These are phyloP conservation scores for Agrochola circellaris DNA, from an alignment of 2,888 invertebrate species.

Conservation along the genomic window DNA sequence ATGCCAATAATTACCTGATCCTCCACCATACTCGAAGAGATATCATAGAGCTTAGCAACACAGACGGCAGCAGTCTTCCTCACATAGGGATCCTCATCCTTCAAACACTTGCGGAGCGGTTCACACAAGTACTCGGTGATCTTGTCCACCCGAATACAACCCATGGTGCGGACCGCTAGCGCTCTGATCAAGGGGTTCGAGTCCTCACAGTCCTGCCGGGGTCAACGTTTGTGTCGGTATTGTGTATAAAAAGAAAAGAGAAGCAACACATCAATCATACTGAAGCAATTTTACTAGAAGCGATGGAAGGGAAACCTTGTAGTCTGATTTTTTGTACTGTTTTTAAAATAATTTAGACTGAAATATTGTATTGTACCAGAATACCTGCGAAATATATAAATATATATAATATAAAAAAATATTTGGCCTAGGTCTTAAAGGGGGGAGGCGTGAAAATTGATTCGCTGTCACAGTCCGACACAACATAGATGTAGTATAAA, in stretches of 20 bases:
- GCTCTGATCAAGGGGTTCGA: slow-evolving; percentile 99
- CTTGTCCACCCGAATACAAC: slow-evolving; percentile 99
- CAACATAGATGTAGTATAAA: too few species aligned
- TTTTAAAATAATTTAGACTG: not conserved
- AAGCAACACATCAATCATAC: slow-evolving; percentile 83
- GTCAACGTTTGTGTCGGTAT: slow-evolving; percentile 77
- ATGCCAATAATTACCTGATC: slow-evolving; percentile 81
- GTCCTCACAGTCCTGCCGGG: slow-evolving; percentile 98
- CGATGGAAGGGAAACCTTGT: slow-evolving; percentile 62
- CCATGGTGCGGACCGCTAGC: slow-evolving; percentile 99
- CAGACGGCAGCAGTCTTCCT: slow-evolving; percentile 99
- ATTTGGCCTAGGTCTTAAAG: too few species aligned
- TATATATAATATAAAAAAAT: too few species aligned
- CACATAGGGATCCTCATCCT: slow-evolving; percentile 99
- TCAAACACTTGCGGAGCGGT: slow-evolving; percentile 97
- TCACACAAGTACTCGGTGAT: slow-evolving; percentile 99
- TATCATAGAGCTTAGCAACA: slow-evolving; percentile 99
- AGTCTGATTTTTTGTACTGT: slow-evolving; percentile 1
- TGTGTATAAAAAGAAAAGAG: slow-evolving; percentile 77
- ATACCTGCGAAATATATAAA: too few species aligned
- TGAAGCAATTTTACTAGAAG: slow-evolving; percentile 84
- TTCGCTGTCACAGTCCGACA: too few species aligned
- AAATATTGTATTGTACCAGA: not conserved
- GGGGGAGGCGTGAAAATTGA: too few species aligned
- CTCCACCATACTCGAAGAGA: slow-evolving; percentile 94